phyloP scores from a whole-genome alignment of 2,888 invertebrate species.

The Acronicta aceris region DNA sequence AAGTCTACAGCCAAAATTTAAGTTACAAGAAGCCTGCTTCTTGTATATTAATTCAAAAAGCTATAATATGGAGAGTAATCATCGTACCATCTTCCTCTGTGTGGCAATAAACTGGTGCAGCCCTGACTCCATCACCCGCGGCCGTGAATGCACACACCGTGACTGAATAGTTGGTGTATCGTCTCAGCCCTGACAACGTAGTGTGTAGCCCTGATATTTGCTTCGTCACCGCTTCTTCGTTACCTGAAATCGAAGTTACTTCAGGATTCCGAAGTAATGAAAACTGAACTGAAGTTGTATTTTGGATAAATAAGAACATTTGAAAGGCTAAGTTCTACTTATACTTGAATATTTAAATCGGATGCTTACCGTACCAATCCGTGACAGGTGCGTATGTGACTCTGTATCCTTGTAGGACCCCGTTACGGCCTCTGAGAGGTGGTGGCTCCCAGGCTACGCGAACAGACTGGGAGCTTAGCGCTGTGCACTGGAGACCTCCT shows the following conservation, averaged over 20 bases:
- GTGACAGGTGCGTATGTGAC: conserved; percentile 94
- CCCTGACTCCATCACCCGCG: conserved; percentile 96
- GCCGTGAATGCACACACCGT: conserved; percentile 96
- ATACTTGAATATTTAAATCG: neutral
- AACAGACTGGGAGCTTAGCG: conserved; percentile 94
- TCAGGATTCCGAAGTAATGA: conserved; percentile 51
- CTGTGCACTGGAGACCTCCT: conserved; percentile 94
- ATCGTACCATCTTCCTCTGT: conserved; percentile 95
- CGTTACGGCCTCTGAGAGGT: conserved; percentile 94
- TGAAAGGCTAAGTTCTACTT: neutral
- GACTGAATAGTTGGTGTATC: conserved; percentile 97
- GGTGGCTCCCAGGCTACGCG: conserved; percentile 96
- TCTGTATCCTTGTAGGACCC: conserved; percentile 95
- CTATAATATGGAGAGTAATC: neutral
- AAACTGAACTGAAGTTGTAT: conserved; percentile 43
- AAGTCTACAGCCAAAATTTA: no score
- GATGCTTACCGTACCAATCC: conserved; percentile 93
- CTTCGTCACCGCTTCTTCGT: conserved; percentile 93
- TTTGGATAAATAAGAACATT: conserved; percentile 14
- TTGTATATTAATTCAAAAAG: no score
- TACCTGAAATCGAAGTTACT: conserved; percentile 84
- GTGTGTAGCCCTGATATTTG: conserved; percentile 92
- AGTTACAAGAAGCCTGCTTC: no score
- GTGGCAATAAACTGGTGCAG: conserved; percentile 94
- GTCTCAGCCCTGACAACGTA: conserved; percentile 93